phyloP scores from a whole-genome alignment of 2,888 invertebrate genomes.

The Hemaris fuciformis region DNA sequence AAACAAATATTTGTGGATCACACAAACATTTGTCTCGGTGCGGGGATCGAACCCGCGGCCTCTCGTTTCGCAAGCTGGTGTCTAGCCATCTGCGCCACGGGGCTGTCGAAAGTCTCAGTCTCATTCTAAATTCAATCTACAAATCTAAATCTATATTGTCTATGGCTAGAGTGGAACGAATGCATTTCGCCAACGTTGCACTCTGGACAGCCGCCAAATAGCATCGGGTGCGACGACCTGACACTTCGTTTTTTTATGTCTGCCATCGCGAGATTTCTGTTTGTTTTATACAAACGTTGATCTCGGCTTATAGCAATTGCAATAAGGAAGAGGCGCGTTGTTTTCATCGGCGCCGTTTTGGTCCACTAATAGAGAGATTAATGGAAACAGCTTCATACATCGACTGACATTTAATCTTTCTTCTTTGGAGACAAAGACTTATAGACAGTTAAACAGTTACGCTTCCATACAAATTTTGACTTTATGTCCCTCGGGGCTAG shows the following conservation, averaged over 20 bases:
- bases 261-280: conserved; percentile 12
- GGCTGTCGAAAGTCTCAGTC: too few relatives aligned
- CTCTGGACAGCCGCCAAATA: conserved; percentile 55
- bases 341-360: neutral
- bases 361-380: neutral
- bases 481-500: too few relatives aligned
- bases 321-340: neutral
- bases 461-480: too few relatives aligned
- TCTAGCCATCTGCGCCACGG: too few relatives aligned
- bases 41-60: too few relatives aligned
- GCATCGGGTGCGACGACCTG: conserved; percentile 50
- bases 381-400: neutral
- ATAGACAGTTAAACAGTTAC: too few relatives aligned
- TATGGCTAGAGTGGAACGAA: conserved; percentile 38
- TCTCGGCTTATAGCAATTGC: conserved; percentile 5
- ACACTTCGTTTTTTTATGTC: conserved; percentile 17
- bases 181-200: conserved; percentile 49
- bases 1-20: too few relatives aligned
- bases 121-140: conserved; percentile 3
- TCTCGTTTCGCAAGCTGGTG: too few relatives aligned
- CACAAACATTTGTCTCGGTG: too few relatives aligned
- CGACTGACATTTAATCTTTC: neutral
- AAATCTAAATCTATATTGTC: conserved; percentile 36
- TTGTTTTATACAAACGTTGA: conserved; percentile 12
- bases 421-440: too few relatives aligned